Percentiles rank a stretch among this genome's conserved stretches.
Conservation (phyloP, 2,113 vertebrate species). For the Cynoglossus semilaevis region DNA sequence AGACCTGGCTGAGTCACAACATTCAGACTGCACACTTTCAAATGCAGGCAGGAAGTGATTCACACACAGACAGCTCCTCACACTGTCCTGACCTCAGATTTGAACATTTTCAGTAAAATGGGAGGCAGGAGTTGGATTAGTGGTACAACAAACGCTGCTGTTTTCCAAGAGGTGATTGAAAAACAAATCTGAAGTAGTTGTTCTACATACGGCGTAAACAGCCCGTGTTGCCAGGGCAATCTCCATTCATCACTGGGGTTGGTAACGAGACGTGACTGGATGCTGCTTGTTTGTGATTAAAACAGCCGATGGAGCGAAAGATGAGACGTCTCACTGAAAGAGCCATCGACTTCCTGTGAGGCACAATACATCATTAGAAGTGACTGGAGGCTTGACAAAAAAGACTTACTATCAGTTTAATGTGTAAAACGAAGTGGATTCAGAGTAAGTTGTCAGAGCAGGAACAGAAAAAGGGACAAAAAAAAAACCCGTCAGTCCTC, state of each 20-base stretch:
- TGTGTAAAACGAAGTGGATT: too few species aligned
- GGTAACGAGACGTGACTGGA: conserved; percentile 54
- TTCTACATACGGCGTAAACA: conserved; percentile 41
- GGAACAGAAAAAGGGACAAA: conserved; percentile 3
- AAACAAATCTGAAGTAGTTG: conserved; percentile 24
- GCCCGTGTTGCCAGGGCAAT: conserved; percentile 42
- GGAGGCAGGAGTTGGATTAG: conserved; percentile 27
- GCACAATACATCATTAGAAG: conserved; percentile 43
- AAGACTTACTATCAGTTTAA: conserved; percentile 6
- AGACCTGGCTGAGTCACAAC: conserved; percentile 38
- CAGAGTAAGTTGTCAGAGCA: too few species aligned
- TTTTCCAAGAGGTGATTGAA: conserved; percentile 53
- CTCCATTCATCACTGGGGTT: conserved; percentile 27
- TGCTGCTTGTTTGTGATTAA: conserved; percentile 51
- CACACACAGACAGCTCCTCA: conserved; percentile 14
- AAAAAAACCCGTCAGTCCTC: background rate
- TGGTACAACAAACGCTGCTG: conserved; percentile 11
- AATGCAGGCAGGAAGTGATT: conserved; percentile 45
- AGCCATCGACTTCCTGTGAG: conserved; percentile 25
- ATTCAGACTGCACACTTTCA: conserved; percentile 11
- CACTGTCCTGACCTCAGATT: conserved; percentile 24
- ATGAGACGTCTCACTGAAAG: conserved; percentile 25
- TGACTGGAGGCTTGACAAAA: conserved; percentile 24
- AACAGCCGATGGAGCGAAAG: conserved; percentile 29
- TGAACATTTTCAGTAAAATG: conserved; percentile 19